These are phyloP conservation scores for Sisyra nigra DNA, from an alignment of 2,888 invertebrate species.

Conservation along the genomic window DNA sequence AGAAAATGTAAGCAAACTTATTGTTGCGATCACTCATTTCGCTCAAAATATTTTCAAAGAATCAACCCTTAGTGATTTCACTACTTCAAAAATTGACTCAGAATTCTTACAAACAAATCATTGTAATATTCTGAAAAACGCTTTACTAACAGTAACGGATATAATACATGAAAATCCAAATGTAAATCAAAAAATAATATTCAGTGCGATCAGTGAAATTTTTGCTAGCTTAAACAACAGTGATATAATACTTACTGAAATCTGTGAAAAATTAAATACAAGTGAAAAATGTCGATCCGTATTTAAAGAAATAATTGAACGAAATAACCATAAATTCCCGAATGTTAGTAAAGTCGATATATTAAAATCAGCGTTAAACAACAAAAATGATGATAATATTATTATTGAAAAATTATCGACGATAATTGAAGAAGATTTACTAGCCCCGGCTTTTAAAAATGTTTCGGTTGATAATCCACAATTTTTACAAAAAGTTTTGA, in stretches of 20 bases:
- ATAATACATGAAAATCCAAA: constrained; percentile 5
- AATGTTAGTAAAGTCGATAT: constrained; percentile 42
- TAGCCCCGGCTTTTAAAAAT: constrained; percentile 48
- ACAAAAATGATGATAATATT: constrained; percentile 35
- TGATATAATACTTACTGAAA: background rate
- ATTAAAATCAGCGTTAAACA: constrained; percentile 37
- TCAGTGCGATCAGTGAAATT: constrained; percentile 1
- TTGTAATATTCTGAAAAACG: constrained; percentile 4
- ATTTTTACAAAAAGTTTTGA: constrained; percentile 38
- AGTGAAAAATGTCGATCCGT: background rate
- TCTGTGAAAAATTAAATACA: background rate
- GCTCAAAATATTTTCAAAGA: constrained; percentile 3
- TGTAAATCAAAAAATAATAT: background rate
- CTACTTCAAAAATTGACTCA: background rate
- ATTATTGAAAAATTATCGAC: constrained; percentile 45
- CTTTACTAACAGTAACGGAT: constrained; percentile 3
- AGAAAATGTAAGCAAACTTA: constrained; percentile 1
- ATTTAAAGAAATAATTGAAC: constrained; percentile 26
- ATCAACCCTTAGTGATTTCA: background rate
- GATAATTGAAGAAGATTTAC: constrained; percentile 44
- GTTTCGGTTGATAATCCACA: constrained; percentile 42
- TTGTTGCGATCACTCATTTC: constrained; percentile 2
- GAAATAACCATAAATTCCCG: constrained; percentile 32
- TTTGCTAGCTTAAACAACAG: constrained; percentile 4
- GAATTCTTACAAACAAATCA: background rate